phyloP scores from a whole-genome alignment of 2,113 vertebrate genomes.

The Benthochromis sp. region DNA sequence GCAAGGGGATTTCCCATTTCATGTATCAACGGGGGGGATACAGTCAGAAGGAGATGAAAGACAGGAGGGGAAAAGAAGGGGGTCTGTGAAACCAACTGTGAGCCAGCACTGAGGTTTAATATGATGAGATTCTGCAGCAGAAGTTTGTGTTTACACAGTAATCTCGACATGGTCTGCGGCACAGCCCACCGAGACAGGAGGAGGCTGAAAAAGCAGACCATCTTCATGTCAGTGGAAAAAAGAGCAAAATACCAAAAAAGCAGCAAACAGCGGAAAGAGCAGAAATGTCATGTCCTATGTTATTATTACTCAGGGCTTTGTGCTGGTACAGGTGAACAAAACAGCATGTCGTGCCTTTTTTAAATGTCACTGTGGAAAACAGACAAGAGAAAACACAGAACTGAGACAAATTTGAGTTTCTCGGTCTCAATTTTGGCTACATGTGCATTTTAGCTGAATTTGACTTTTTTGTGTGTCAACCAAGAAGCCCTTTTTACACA shows the following conservation, averaged over 20 bases:
- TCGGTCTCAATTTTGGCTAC: not conserved
- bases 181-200: not conserved
- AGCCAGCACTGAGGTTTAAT: not conserved
- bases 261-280: slow-evolving; percentile 33
- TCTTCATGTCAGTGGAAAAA: slow-evolving; percentile 21
- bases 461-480: not conserved
- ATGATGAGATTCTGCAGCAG: not conserved
- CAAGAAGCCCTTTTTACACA: not conserved
- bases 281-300: slow-evolving; percentile 20
- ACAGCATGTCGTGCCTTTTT: not conserved
- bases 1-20: slow-evolving; percentile 38
- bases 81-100: slow-evolving; percentile 2
- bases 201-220: not conserved
- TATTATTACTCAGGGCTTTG: not conserved
- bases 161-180: not conserved
- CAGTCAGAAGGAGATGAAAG: slow-evolving; percentile 48
- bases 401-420: not conserved
- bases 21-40: slow-evolving; percentile 32
- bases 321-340: slow-evolving; percentile 35
- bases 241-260: not conserved
- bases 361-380: slow-evolving; percentile 53
- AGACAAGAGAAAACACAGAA: not conserved
- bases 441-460: not conserved
- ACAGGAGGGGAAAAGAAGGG: not conserved
- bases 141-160: not conserved